These are phyloP conservation scores for Pseudomyrmex flavicornis DNA, from an alignment of 1,140 invertebrate species.

Conservation along the genomic window DNA sequence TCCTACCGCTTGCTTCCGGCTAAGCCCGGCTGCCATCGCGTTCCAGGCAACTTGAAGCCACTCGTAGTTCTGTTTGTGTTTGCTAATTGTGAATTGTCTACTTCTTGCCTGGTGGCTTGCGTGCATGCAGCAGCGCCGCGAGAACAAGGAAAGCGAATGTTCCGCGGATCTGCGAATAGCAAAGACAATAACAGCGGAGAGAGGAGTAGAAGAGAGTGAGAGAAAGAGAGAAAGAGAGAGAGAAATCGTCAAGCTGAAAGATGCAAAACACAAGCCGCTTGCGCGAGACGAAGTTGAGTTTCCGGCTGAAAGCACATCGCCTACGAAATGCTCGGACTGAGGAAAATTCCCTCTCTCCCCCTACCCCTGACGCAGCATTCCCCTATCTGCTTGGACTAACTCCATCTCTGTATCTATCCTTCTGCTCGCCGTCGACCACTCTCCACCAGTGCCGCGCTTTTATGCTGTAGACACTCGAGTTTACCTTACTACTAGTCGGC, in stretches of 20 bases:
- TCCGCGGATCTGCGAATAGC: constrained; percentile 28
- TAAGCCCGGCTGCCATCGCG: constrained; percentile 72
- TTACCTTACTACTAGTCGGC: constrained; percentile 83
- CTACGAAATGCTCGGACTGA: constrained; percentile 80
- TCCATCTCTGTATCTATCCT: constrained; percentile 30
- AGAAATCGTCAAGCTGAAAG: not conserved
- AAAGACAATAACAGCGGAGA: not conserved
- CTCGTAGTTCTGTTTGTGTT: constrained; percentile 84
- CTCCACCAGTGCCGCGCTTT: constrained; percentile 9
- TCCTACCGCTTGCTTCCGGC: constrained; percentile 76
- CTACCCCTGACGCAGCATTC: constrained; percentile 35
- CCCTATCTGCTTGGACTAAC: constrained; percentile 14
- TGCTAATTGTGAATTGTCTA: constrained; percentile 86
- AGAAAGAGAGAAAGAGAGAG: not conserved
- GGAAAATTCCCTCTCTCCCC: constrained; percentile 74
- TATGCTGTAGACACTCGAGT: constrained; percentile 76
- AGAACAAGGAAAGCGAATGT: constrained; percentile 33
- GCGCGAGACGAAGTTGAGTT: constrained; percentile 65
- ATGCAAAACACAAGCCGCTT: constrained; percentile 63
- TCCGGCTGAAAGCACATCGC: constrained; percentile 61
- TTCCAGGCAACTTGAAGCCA: constrained; percentile 80
- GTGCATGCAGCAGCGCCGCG: constrained; percentile 47
- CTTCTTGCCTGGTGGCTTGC: constrained; percentile 78
- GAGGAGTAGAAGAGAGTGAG: not conserved
- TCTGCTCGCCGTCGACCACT: constrained; percentile 54